Percentiles rank a stretch among this genome's conserved stretches.
Conservation (phyloP, 2,113 vertebrate genomes). For the Drymodes brunneopygia region DNA sequence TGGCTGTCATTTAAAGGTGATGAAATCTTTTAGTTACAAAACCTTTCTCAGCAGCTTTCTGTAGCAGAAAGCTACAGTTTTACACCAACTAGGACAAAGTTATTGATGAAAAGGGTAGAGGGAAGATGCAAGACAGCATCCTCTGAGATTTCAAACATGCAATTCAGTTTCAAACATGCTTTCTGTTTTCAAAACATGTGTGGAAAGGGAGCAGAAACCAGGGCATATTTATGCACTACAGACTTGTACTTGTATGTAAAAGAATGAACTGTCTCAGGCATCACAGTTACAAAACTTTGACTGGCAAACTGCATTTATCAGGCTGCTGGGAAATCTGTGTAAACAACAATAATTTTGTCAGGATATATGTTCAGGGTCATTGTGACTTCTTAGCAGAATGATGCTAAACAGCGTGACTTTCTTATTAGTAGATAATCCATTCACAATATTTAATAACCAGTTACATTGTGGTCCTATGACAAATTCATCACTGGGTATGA, state of each 20-base stretch:
- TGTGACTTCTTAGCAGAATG: not conserved
- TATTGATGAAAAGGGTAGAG: not conserved
- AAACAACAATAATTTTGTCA: conserved; percentile 25
- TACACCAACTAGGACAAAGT: not conserved
- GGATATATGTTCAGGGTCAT: not conserved
- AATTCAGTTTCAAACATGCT: not conserved
- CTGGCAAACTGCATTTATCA: not conserved
- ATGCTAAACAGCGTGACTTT: not conserved
- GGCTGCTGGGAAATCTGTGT: not conserved
- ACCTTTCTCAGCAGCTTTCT: not conserved
- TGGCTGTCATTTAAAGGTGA: conserved; percentile 16
- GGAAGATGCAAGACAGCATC: not conserved
- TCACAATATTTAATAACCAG: not conserved
- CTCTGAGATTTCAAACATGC: not conserved
- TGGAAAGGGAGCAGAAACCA: not conserved
- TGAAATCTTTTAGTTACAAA: not conserved
- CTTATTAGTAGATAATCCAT: not conserved
- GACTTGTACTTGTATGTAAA: not conserved
- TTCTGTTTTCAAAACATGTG: not conserved
- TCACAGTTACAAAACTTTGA: not conserved
- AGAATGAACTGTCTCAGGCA: not conserved
- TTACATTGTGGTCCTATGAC: not conserved
- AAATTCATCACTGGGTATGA: not conserved
- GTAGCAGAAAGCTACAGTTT: not conserved
- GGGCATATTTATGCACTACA: not conserved